These are phyloP conservation scores for Cistogaster globosa DNA, from an alignment of 2,888 invertebrate species.

Conservation along the genomic window DNA sequence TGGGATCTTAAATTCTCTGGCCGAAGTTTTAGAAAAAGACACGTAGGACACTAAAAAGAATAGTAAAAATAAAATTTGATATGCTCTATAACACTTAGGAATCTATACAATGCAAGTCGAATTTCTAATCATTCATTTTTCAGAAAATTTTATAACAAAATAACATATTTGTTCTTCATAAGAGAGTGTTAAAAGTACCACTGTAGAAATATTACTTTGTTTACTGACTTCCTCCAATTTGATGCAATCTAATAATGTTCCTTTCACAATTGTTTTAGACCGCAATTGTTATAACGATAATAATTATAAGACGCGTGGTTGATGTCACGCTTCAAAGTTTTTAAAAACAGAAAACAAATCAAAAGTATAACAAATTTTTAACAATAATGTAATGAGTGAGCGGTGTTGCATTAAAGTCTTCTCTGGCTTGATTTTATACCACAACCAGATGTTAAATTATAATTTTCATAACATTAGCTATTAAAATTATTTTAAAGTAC, in stretches of 20 bases:
- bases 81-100: no score
- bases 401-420: constrained; percentile 56
- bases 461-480: constrained; percentile 45
- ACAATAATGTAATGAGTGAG: constrained; percentile 36
- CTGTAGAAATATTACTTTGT: no score
- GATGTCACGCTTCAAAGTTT: constrained; percentile 64
- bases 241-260: background rate
- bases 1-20: no score
- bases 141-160: no score
- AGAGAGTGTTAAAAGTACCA: no score
- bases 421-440: constrained; percentile 5
- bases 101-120: no score
- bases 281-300: background rate
- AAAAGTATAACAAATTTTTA: constrained; percentile 9
- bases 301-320: constrained; percentile 51
- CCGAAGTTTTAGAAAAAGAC: no score
- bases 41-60: no score
- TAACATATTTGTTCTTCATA: no score
- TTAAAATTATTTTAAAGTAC: constrained; percentile 41
- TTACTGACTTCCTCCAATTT: no score
- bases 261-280: background rate
- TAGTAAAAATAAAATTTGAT: no score
- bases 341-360: constrained; percentile 9
- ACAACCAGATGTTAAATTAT: constrained; percentile 52
- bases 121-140: no score